Evolutionary conservation across 2,113 vertebrate genomes (phyloP).

Genomic region (Entosphenus tridentatus): DNA sequence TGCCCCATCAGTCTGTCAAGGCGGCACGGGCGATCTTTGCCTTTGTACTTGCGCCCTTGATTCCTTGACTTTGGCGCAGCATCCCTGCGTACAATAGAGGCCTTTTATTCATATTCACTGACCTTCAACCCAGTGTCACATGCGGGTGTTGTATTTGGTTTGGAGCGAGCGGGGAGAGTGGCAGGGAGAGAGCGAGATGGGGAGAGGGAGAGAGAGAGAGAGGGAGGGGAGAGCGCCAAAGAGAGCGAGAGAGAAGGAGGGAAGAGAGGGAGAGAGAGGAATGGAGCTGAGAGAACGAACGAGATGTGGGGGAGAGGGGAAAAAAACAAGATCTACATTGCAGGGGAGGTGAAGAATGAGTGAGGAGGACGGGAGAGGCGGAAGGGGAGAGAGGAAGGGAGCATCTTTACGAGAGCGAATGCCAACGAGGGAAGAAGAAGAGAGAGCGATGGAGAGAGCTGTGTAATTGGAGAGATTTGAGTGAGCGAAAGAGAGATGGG

Average conservation of each 20-base stretch:
- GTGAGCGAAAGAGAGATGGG: neutral
- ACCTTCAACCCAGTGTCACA: no score
- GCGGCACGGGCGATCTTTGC: no score
- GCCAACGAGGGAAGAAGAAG: neutral
- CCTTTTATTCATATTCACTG: no score
- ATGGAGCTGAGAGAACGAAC: neutral
- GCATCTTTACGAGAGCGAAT: neutral
- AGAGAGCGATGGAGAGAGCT: neutral
- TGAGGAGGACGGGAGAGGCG: neutral
- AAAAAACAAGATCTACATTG: neutral
- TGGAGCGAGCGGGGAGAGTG: no score
- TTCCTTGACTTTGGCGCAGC: no score
- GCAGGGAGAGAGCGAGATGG: no score
- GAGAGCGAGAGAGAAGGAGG: conserved; percentile 7
- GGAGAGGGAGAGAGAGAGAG: neutral
- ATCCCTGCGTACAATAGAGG: no score
- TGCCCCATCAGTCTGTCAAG: no score
- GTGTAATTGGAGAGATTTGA: neutral
- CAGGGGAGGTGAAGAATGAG: neutral
- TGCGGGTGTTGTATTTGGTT: no score
- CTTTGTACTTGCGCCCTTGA: no score
- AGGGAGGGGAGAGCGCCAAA: neutral
- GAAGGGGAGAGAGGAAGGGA: neutral
- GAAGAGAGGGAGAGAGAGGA: neutral
- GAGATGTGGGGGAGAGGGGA: neutral